phyloP scores from a whole-genome alignment of 2,888 invertebrate genomes.

The Thalpophila matura region DNA sequence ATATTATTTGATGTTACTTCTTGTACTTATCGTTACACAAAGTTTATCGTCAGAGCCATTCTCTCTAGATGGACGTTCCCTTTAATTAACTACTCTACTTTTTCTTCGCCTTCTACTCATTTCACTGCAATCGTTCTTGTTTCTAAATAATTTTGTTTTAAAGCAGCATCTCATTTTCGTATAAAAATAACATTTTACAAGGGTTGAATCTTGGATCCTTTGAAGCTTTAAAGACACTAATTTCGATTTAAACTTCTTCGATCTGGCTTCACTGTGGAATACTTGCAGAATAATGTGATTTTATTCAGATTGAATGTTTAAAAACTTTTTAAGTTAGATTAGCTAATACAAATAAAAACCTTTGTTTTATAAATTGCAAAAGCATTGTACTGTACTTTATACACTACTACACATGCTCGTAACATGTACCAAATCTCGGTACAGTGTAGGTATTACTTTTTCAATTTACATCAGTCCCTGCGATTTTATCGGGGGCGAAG shows the following conservation, averaged over 20 bases:
- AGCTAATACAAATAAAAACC: not conserved
- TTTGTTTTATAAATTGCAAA: not conserved
- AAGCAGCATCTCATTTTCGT: conserved; percentile 31
- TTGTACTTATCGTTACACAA: conserved; percentile 48
- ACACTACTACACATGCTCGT: not conserved
- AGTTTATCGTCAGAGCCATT: conserved; percentile 46
- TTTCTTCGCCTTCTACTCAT: conserved; percentile 66
- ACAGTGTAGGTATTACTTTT: conserved; percentile 50
- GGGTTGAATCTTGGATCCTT: conserved; percentile 20
- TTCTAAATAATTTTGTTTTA: conserved; percentile 47
- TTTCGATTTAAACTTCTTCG: conserved; percentile 42
- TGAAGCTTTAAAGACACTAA: conserved; percentile 27
- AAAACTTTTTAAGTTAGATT: conserved; percentile 10
- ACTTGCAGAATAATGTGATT: conserved; percentile 28
- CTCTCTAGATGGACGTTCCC: conserved; percentile 43
- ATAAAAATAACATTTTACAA: conserved; percentile 41
- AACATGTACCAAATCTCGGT: conserved; percentile 2
- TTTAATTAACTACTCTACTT: conserved; percentile 78
- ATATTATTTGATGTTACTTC: conserved; percentile 41
- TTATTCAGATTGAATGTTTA: conserved; percentile 15
- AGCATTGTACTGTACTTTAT: not conserved
- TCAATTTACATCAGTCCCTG: conserved; percentile 67
- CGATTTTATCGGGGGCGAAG: conserved; percentile 66
- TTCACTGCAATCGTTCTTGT: conserved; percentile 67
- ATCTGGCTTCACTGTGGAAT: conserved; percentile 10